Base-by-base conservation (phyloP, 1,140 invertebrate genomes). In the Hycleus cichorii region DNA sequence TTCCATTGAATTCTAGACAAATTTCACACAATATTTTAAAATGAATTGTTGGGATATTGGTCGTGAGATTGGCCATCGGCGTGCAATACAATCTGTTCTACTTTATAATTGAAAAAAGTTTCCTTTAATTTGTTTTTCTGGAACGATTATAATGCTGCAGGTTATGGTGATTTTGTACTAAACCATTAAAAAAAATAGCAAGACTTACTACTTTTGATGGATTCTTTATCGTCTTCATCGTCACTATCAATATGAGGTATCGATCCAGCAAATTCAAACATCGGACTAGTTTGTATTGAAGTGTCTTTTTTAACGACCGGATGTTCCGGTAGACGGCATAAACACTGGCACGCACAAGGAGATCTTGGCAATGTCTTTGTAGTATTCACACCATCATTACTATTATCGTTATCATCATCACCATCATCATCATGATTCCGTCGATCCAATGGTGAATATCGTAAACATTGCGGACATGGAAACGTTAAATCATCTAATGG, bases 201-300 rank as follows among this genome's bases (percentile, higher is more conserved):
- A 8, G 5, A 51, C 66, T 69, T 64, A 73, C 72, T 69, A 47
- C 66, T 68, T 67, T 74, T 73, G 12, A 67, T 69, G 45, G 74
- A 72, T 52, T 76, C 74, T 54, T 77, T 76, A 62, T 82, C 80
- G 49, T 83, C 81, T 66, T 86, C 84, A 58, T 85, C 84, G 65
- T 86, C 84, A 65, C 83, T 85, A 71, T 86, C 84, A 62, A 86
- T 86, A 70, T 86, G 84, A 46, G 80, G 80, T 72, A 86, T 85
- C 57, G 83, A 82, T n/a, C 81, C 81, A 7, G 80, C 82, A 53
- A 85, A 73, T 70, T 85, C 83, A 66, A 84, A 85, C 68, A 80
- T 78, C 12, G 79, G 78, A 65, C 74, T 73, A 48, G 73, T 74
- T 73, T 82, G 69, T 62, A 77, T 60, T n/a, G 68, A 71, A 55